Evolutionary conservation across 2,113 vertebrate species (phyloP), one percentile per base, ranked within the genome.

Genomic region (Alethe diademata): DNA sequence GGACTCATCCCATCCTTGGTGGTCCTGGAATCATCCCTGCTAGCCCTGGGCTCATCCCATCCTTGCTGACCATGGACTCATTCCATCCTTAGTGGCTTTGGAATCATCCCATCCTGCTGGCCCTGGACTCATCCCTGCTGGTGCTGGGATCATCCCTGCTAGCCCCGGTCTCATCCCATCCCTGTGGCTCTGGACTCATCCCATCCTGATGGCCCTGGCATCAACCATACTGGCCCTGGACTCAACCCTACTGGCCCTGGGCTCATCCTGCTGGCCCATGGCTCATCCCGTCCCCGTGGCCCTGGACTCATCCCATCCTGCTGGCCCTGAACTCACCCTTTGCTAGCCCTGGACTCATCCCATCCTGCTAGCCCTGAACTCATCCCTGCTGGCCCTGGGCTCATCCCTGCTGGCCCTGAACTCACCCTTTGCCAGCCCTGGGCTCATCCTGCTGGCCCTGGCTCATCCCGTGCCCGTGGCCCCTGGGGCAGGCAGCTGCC

Each of bases 401-500:
- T 43, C 64, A 13, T 45, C 40, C 73, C 48, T 42, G 19, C 19
- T 20, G 12, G 5, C 31, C n/a, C 47, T 18, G 35, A 35, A 35
- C 35, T 35, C 35, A 35, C 35, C 35, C 35, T 35, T 35, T 35
- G 35, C 35, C 7, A 35, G 35, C 38, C 38, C 38, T 38, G 38
- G 38, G 7, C 31, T 43, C 42, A 12, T 45, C 40, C 73, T 42
- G 19, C 19, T 20, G 12, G 5, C 31, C n/a, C 47, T 17, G 66
- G 8, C 9, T 10, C 19, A 18, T 19, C 22, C 64, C 64, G 9
- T n/a, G 29, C 73, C 48, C 25, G 25, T 19, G 43, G 43, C 29
- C 73, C 48, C 11, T 38, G 38, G 38, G 38, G 9, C 11, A 8
- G 93, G 93, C 97, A 97, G 96, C 93, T 96, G 96, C 47, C 84